Evolutionary conservation across 1,140 invertebrate genomes (phyloP), one percentile per base, ranked within the genome.

Genomic region (Drosophila sucinea): DNA sequence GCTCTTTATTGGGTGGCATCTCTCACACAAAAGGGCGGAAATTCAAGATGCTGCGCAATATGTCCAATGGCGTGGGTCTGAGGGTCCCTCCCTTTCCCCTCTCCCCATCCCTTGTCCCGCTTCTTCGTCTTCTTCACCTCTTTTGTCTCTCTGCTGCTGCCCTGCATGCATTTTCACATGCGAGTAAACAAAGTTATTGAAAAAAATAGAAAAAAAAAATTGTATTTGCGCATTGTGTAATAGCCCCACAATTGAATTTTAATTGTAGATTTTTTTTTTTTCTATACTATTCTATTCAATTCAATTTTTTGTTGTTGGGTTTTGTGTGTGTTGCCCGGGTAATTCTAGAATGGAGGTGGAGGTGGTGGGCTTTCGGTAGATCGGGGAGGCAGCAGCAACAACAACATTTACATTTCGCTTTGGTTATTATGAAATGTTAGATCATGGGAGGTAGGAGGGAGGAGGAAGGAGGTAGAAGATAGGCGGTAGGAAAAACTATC

Each of bases 1-100:
- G 35, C 7, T 67, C 55, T 78, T 60, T 70, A 57, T 54, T 55
- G 57, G 55, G 60, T 69, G 63, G 62, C 63, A 61, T 66, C 58
- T 61, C 65, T 44, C 44, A 51, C 44, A 51, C 44, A 70, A 75
- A 81, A 78, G 73, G 76, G 79, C 72, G 76, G 72, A 68, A 80
- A 77, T 55, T 87, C 68, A 80, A 87, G 83, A 87, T 87, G 83
- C 84, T 87, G 84, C 84, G 84, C 79, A 86, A 86, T 86, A 73
- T 77, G 54, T 51, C 54, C 58, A 51, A 56, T 54, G 71, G 54
- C 41, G 41, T 51, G 65, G 44, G 44, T 51, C 44, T 51, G 44
- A 51, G 44, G 44, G 44, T 51, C 25, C 8, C 44, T 47, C 44
- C 23, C 3, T 56, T 11, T 29, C 38, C 17, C 17, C n/a, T n/a